These are phyloP conservation scores for Pachyseris speciosa DNA, from an alignment of 64 coral and sea anemone genomes.

Conservation along the genomic window DNA sequence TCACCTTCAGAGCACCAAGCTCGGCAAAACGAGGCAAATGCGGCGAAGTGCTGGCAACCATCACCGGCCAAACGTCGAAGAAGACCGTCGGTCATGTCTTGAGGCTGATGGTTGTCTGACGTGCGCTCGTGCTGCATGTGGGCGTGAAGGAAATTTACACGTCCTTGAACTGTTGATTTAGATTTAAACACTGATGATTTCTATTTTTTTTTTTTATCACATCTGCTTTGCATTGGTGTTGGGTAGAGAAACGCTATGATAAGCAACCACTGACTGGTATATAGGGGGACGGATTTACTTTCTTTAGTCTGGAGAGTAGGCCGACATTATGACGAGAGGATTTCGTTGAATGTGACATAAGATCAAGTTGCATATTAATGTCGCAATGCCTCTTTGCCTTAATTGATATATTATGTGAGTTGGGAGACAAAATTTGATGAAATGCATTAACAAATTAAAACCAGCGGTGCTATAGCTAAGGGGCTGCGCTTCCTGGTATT, in stretches of 20 bases:
- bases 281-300: neutral
- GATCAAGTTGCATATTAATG: too few relatives aligned
- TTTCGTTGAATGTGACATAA: too few relatives aligned
- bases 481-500: too few relatives aligned
- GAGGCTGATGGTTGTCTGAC: constrained; percentile 43
- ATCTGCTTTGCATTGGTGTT: constrained; percentile 5
- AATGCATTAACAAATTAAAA: too few relatives aligned
- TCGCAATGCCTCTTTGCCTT: too few relatives aligned
- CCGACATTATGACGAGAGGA: too few relatives aligned
- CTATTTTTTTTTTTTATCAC: neutral
- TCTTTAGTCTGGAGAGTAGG: neutral
- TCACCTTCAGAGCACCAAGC: constrained; percentile 5
- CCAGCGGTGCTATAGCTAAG: too few relatives aligned
- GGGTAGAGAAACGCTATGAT: neutral
- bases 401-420: too few relatives aligned
- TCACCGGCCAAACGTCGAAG: constrained; percentile 16
- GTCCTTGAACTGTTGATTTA: neutral
- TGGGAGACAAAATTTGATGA: too few relatives aligned
- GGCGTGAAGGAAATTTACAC: neutral
- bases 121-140: neutral
- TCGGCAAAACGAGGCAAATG: neutral
- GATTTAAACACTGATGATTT: neutral
- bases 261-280: neutral
- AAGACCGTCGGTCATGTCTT: neutral
- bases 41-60: constrained; percentile 6